phyloP scores from a whole-genome alignment of 2,113 vertebrate genomes.

The Prietella phreatophila region DNA sequence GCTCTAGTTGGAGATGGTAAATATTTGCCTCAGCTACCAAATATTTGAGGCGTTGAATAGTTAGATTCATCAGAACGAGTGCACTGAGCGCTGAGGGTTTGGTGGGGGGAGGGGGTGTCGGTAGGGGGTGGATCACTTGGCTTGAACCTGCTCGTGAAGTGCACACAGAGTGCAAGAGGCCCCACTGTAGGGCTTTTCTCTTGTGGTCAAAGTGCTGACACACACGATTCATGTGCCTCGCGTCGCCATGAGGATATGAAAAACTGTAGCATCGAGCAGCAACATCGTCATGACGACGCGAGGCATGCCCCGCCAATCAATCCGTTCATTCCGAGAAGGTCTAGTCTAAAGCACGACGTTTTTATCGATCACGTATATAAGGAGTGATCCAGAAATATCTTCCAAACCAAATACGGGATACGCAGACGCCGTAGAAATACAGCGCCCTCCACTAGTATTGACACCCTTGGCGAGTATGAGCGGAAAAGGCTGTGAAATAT shows the following conservation, averaged over 20 bases:
- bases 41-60: not conserved
- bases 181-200: constrained; percentile 1
- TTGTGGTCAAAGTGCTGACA: not conserved
- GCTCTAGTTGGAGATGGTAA: not conserved
- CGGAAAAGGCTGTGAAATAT: too few relatives aligned
- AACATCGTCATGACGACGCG: not conserved
- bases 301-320: not conserved
- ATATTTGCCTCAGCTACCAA: not conserved
- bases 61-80: not conserved
- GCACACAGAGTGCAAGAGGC: not conserved
- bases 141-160: not conserved
- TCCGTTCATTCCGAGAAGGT: not conserved
- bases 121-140: not conserved
- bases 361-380: not conserved
- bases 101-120: too few relatives aligned
- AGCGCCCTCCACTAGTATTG: too few relatives aligned
- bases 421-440: not conserved
- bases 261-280: too few relatives aligned
- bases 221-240: not conserved
- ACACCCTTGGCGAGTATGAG: too few relatives aligned
- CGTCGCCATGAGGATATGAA: too few relatives aligned
- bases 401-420: not conserved
- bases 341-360: not conserved
- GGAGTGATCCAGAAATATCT: not conserved
- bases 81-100: not conserved